Evolutionary conservation across 1,140 invertebrate genomes (phyloP), one percentile per base, ranked within the genome.

Genomic region (Lordiphosa mommai): DNA sequence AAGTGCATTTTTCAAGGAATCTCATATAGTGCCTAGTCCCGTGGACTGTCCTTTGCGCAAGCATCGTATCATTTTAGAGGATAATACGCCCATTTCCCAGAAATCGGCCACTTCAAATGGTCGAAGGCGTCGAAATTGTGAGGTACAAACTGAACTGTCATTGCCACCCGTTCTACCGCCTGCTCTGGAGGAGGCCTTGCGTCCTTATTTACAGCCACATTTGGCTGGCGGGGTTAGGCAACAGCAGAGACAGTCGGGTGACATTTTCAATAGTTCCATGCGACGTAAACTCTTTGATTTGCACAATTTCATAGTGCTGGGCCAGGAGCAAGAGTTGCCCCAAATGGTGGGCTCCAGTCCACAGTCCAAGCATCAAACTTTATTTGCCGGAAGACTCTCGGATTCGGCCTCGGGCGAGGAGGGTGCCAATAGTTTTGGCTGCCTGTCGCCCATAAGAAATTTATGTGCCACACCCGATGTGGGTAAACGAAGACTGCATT

Each of bases 1-100:
- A 12, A 88, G 88, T 61, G 84, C 87, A 8, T 92, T 91, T 56
- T 92, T 92, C 48, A 89, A 86, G 49, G 80, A 90, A 37, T 89
- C 91, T 55, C 76, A 90, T 61, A 91, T 91, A 37, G 90, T 90
- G 55, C 91, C 91, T 1, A 92, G 91, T 61, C 91, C 91, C 0
- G 73, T 88, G 13, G 85, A 88, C 17, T 89, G 88, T 55, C 77
- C 80, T 0, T 41, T 89, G 27, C 63, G 88, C 5, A 85, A 71
- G 32, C 80, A 88, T 4, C 86, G 88, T 16, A 89, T 89, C n/a
- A 61, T 87, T 7, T 37, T 89, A 7, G 68, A 72, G 57, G 67
- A 69, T 2, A 70, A 70, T 14, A 88, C 87, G 1, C 87, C 87
- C 0, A 84, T 88, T 29, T 79, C 84, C 0, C 87, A 88, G 2